Evolutionary conservation across 1,140 invertebrate genomes (phyloP).

Genomic region (Sesamia nonagrioides): DNA sequence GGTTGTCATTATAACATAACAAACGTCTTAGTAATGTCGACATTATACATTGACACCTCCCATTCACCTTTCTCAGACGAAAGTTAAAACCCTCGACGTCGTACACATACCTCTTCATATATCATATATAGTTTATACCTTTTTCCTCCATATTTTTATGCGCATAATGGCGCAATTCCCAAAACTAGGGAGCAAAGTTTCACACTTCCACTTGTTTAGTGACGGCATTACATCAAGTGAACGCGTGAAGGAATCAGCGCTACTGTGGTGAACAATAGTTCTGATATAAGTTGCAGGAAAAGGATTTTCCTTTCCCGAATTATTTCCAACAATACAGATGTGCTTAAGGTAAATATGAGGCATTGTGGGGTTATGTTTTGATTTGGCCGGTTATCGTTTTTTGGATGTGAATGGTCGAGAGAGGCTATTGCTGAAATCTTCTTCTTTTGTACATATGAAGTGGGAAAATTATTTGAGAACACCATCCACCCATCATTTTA

Average conservation of each 20-base stretch:
- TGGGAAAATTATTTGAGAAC: background rate
- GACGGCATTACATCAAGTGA: conserved; percentile 45
- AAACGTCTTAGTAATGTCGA: background rate
- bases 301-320: conserved; percentile 60
- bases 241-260: conserved; percentile 56
- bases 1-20: too few species aligned
- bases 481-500: too few species aligned
- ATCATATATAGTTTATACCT: conserved; percentile 7
- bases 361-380: conserved; percentile 1
- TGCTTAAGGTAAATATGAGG: conserved; percentile 5
- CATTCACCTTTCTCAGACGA: background rate
- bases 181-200: conserved; percentile 43
- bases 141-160: conserved; percentile 42
- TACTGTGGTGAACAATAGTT: conserved; percentile 62
- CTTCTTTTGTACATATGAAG: too few species aligned
- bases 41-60: background rate
- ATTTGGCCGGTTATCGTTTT: background rate
- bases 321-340: conserved; percentile 49
- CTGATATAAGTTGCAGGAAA: conserved; percentile 62
- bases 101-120: conserved; percentile 10
- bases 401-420: background rate
- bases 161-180: conserved; percentile 25
- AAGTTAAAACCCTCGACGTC: conserved; percentile 16
- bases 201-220: conserved; percentile 38
- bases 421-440: background rate